Percentiles rank a stretch among this genome's conserved stretches.
Conservation (phyloP, 2,113 vertebrate genomes). For the Cavia aperea region DNA sequence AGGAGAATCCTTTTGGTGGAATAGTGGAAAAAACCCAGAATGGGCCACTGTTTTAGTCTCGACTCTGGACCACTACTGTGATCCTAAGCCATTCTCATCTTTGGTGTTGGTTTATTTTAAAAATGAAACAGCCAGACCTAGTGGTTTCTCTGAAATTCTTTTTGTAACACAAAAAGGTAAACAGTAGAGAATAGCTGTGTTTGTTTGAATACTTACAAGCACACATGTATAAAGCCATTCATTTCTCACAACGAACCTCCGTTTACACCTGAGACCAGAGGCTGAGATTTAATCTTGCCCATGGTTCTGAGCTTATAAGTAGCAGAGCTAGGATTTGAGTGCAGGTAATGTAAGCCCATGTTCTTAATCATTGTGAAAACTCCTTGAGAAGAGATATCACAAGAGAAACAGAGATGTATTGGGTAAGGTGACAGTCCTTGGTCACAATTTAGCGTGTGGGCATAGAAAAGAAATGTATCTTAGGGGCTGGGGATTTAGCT, state of each 20-base stretch:
- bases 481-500: neutral
- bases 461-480: neutral
- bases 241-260: neutral
- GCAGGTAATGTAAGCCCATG: neutral
- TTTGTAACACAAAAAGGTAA: neutral
- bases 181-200: neutral
- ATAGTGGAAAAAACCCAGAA: neutral
- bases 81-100: neutral
- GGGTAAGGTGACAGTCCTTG: neutral
- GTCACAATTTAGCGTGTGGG: neutral
- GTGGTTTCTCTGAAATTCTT: neutral
- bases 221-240: neutral
- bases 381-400: neutral
- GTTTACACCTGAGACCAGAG: neutral
- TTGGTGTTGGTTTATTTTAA: neutral
- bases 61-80: neutral
- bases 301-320: neutral
- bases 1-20: neutral
- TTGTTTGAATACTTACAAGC: neutral
- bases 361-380: constrained; percentile 19
- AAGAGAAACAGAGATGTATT: neutral
- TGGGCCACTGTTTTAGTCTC: neutral
- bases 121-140: neutral
- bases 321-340: neutral
- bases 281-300: neutral